phyloP scores from a whole-genome alignment of 2,888 invertebrate species.

The Epirrita christyi region DNA sequence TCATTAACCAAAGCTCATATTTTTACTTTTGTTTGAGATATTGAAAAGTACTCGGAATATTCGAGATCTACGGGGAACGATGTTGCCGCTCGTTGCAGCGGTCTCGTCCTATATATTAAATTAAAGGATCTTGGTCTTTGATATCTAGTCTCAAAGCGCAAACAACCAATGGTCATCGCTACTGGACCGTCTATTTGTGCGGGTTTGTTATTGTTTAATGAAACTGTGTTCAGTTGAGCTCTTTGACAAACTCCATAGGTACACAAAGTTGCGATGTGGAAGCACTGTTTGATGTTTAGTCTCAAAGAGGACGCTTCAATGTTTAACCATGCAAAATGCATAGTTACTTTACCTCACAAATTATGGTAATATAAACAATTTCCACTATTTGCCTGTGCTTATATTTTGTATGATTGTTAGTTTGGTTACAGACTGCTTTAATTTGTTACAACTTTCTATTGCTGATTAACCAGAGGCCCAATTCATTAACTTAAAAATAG shows the following conservation, averaged over 20 bases:
- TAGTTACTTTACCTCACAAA: no score
- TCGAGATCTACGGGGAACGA: background rate
- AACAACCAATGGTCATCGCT: background rate
- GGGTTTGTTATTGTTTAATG: background rate
- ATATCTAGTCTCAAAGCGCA: background rate
- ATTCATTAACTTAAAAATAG: no score
- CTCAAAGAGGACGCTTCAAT: background rate
- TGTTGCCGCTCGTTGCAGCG: background rate
- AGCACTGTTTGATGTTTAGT: background rate
- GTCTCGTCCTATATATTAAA: background rate
- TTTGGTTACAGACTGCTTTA: no score
- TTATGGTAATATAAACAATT: no score
- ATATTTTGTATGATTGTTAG: no score
- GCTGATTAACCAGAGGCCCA: no score
- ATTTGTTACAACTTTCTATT: no score
- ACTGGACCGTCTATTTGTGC: background rate
- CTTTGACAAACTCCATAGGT: background rate
- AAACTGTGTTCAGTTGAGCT: background rate
- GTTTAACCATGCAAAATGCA: background rate
- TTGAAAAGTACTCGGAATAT: constrained; percentile 8
- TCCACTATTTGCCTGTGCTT: no score
- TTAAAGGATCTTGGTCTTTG: background rate
- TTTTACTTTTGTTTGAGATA: constrained; percentile 11
- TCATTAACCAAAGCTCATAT: constrained; percentile 20
- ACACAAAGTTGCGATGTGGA: background rate